Percentiles rank a stretch among this genome's conserved stretches.
These are phyloP conservation scores for Palaemon carinicauda DNA, from an alignment of 1,140 invertebrate genomes.

Conservation along the genomic window DNA sequence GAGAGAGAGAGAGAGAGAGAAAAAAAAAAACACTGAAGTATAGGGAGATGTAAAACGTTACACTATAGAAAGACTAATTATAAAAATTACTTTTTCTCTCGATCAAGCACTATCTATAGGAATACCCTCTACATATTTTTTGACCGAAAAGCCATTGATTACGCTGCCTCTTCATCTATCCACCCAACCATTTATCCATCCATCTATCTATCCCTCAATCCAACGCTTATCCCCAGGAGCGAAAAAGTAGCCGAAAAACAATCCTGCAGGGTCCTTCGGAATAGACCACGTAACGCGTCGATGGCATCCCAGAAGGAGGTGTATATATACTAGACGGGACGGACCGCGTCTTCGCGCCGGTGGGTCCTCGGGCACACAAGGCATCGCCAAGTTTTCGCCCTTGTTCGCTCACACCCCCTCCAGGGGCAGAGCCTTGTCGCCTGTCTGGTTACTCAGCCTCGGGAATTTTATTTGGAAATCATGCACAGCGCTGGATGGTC, in stretches of 20 bases:
- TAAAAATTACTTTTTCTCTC: no score
- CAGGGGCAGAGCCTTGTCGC: constrained; percentile 39
- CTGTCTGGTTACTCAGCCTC: constrained; percentile 43
- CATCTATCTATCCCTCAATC: no score
- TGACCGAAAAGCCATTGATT: no score
- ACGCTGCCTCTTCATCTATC: no score
- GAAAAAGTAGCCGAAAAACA: constrained; percentile 26
- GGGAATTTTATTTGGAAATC: constrained; percentile 51
- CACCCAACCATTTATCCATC: no score
- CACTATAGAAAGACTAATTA: background rate
- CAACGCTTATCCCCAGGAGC: constrained; percentile 10
- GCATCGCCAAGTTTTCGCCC: constrained; percentile 24
- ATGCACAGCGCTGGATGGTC: constrained; percentile 3
- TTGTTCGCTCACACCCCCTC: constrained; percentile 49
- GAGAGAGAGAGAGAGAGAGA: background rate
- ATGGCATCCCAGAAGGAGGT: background rate
- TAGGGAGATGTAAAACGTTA: no score
- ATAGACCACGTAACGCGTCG: background rate
- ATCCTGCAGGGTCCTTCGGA: background rate
- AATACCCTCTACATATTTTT: no score
- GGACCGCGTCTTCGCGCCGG: constrained; percentile 4
- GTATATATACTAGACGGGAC: background rate
- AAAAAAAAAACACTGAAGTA: no score
- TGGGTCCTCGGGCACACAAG: constrained; percentile 19
- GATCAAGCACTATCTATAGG: no score